A percentile compares a stretch with the other conserved stretches of the same genome.
phyloP scores from a whole-genome alignment of 2,797 vertebrate genomes.

The Borostomias antarcticus region DNA sequence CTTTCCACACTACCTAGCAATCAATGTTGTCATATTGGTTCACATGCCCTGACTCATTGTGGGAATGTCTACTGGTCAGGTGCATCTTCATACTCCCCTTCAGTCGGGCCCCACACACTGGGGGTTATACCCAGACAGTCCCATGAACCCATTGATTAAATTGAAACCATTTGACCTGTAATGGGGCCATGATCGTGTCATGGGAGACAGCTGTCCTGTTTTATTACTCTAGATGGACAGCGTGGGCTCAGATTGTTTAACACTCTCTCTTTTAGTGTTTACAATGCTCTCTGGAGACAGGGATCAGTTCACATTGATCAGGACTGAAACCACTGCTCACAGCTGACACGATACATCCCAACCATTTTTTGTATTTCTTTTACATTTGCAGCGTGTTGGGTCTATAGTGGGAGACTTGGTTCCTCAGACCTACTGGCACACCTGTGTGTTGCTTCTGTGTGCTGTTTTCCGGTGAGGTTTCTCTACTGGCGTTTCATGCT shows the following conservation, averaged over 20 bases:
- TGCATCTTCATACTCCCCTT: too few relatives aligned
- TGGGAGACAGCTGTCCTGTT: conserved; percentile 13
- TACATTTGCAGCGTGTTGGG: not conserved
- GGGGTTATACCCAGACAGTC: conserved; percentile 12
- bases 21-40: too few relatives aligned
- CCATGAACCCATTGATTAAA: conserved; percentile 29
- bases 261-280: conserved; percentile 28
- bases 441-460: too few relatives aligned
- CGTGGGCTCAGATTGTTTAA: conserved; percentile 39
- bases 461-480: not conserved
- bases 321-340: conserved; percentile 4
- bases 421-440: too few relatives aligned
- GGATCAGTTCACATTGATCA: conserved; percentile 43
- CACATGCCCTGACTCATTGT: too few relatives aligned
- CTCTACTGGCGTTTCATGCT: too few relatives aligned
- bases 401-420: not conserved
- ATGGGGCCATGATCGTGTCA: conserved; percentile 13
- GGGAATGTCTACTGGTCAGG: too few relatives aligned
- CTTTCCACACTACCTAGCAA: too few relatives aligned
- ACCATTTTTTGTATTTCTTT: not conserved
- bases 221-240: conserved; percentile 22
- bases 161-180: conserved; percentile 34
- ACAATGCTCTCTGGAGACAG: conserved; percentile 35
- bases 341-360: not conserved
- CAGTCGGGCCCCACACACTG: not conserved